A percentile compares a stretch with the other conserved stretches of the same genome.
Evolutionary conservation across 2,797 vertebrate genomes (phyloP).

Genomic region (Prionace glauca): DNA sequence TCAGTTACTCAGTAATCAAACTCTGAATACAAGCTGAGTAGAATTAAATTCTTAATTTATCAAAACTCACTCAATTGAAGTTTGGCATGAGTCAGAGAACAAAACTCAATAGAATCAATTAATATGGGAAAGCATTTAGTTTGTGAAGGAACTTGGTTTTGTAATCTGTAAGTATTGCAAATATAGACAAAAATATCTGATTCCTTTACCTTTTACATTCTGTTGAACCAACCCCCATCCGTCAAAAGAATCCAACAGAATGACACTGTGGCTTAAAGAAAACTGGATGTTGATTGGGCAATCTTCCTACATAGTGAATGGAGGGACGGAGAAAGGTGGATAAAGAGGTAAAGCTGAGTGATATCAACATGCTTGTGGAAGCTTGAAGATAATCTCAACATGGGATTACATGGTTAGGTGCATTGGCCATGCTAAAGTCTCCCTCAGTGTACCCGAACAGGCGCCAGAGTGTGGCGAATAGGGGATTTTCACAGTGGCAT

Average conservation of each 20-base stretch:
- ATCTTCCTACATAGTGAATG: not conserved
- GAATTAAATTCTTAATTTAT: not conserved
- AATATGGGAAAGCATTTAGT: not conserved
- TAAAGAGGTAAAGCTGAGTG: not conserved
- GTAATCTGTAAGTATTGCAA: not conserved
- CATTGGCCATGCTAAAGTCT: no score
- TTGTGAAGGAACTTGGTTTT: not conserved
- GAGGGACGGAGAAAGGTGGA: not conserved
- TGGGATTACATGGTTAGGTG: not conserved
- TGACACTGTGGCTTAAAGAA: not conserved
- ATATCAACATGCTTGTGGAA: not conserved
- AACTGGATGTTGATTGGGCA: not conserved
- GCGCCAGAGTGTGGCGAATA: no score
- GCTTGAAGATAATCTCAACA: not conserved
- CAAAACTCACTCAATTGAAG: not conserved
- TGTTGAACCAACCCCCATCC: not conserved
- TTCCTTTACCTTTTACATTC: not conserved
- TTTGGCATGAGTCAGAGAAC: not conserved
- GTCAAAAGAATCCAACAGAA: not conserved
- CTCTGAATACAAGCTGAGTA: not conserved
- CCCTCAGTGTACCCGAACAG: no score
- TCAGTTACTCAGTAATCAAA: constrained; percentile 13
- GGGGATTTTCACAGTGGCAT: no score
- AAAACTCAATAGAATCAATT: not conserved
- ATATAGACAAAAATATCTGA: not conserved